Conservation (phyloP, 2,888 invertebrate genomes). For the Ischnura elegans region DNA sequence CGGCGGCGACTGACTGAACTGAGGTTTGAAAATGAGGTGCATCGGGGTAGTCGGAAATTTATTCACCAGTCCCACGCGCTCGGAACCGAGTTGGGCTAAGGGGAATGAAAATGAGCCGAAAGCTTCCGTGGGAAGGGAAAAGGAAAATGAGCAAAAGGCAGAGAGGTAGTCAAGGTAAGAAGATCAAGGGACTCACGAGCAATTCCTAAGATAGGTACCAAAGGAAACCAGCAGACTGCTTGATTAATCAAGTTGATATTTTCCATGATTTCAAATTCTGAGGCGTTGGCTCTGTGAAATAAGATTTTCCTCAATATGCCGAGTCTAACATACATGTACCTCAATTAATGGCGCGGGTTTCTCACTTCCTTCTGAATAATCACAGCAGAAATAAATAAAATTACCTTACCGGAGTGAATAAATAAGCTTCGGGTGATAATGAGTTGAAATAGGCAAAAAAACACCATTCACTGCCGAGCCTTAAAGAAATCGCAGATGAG, state of each 20-base stretch:
- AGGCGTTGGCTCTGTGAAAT: no score
- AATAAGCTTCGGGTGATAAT: no score
- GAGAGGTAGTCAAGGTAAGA: background rate
- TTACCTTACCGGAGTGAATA: no score
- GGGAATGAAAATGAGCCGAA: slow-evolving; percentile 32
- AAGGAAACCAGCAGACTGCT: background rate
- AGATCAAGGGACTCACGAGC: background rate
- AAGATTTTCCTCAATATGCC: no score
- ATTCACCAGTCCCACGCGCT: background rate
- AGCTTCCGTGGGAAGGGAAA: background rate
- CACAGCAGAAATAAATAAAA: no score
- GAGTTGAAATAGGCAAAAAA: no score
- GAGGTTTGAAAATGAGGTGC: slow-evolving; percentile 60
- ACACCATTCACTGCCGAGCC: no score
- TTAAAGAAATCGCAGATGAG: no score
- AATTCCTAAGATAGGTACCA: background rate
- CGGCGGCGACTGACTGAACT: slow-evolving; percentile 32
- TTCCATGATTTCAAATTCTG: background rate
- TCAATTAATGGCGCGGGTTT: no score
- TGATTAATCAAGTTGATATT: background rate
- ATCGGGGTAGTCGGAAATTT: slow-evolving; percentile 44
- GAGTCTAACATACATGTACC: no score
- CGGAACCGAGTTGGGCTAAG: background rate
- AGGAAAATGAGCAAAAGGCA: background rate
- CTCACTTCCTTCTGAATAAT: no score